Evolutionary conservation across 2,113 vertebrate species (phyloP), one percentile per base, ranked within the genome.

Genomic region (Hypomesus transpacificus): DNA sequence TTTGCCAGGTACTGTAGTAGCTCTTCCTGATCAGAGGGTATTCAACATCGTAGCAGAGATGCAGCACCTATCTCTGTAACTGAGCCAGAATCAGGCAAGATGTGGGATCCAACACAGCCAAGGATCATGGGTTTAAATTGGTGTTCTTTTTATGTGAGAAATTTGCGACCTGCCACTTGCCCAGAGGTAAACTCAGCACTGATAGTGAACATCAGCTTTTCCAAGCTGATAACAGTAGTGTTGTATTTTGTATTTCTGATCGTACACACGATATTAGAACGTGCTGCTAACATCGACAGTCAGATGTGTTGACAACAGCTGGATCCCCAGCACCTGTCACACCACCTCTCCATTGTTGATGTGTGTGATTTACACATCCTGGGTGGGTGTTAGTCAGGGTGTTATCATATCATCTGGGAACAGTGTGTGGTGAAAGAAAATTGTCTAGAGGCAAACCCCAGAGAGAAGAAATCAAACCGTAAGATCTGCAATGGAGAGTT

Each of bases 381-480:
- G 58, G 39, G 17, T 68, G 58, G 65, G 46, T 76, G 63, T 71
- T 66, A 31, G 73, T 74, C 20, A 11, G 24, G 68, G 68, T 61
- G 34, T 50, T 67, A 75, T 75, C 65, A 56, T 31, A 28, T 80
- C 53, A 69, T 67, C 26, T 75, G 69, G 56, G 17, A 62, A 39
- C 74, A 56, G 50, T 56, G 58, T 51, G 64, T 26, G 28, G 64
- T 17, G 20, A 64, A 77, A 26, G 73, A 71, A 79, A 65, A 66
- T 71, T 58, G 18, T 56, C 60, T 78, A 11, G 66, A 62, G 31
- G 5, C 52, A 46, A 65, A 61, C 58, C 54, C 65, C 57, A 17
- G 66, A 28, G 26, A 76, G 31, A 56, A 74, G 70, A 69, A 83
- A 78, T 78, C 68, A 86, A 70, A 75, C 61, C 68, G 68, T 67